A percentile compares a stretch with the other conserved stretches of the same genome.
Evolutionary conservation across 2,113 vertebrate species (phyloP).

Genomic region (Neofelis nebulosa): DNA sequence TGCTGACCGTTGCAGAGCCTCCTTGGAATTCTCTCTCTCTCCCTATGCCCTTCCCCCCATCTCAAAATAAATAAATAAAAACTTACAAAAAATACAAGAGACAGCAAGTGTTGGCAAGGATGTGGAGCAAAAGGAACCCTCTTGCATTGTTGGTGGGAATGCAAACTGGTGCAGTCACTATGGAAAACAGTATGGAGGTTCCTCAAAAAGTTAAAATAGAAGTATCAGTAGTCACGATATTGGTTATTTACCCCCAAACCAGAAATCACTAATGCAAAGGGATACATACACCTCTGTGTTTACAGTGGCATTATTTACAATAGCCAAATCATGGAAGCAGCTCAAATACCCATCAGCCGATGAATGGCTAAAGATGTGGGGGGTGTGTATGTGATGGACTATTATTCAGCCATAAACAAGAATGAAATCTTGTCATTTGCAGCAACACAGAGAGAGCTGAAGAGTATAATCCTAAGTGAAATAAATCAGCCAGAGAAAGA

Average conservation of each 20-base stretch:
- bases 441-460: background rate
- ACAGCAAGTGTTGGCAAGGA: background rate
- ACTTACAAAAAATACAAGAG: background rate
- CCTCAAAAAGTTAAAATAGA: background rate
- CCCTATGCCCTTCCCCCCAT: too few species aligned
- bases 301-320: background rate
- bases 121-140: background rate
- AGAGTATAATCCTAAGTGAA: background rate
- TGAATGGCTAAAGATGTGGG: background rate
- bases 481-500: background rate
- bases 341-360: too few species aligned
- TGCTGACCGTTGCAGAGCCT: too few species aligned
- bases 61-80: too few species aligned
- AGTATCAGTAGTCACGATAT: background rate
- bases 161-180: background rate
- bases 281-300: background rate
- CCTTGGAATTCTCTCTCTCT: too few species aligned
- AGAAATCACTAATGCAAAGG: background rate
- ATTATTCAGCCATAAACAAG: background rate
- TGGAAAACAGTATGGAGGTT: background rate
- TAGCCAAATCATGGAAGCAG: background rate
- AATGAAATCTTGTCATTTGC: background rate
- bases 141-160: background rate
- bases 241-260: background rate
- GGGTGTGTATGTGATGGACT: background rate